Percentiles rank a stretch among this genome's conserved stretches.
Conservation (phyloP, 1,140 invertebrate genomes). For the Dendroctonus valens region DNA sequence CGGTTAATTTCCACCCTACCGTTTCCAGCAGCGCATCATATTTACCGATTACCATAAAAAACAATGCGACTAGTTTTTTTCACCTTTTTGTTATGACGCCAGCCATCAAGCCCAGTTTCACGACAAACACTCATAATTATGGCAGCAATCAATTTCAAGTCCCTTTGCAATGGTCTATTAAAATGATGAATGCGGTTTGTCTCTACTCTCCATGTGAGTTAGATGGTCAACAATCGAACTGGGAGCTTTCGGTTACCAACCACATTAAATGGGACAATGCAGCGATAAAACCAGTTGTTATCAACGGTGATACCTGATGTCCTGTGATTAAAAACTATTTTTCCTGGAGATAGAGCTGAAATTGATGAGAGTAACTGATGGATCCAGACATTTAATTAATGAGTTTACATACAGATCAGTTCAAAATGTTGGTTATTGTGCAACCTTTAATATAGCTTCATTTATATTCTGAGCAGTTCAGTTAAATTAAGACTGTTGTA, state of each 20-base stretch:
- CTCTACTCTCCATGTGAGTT: conserved; percentile 12
- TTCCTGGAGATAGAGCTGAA: no score
- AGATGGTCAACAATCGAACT: conserved; percentile 18
- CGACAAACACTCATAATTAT: conserved; percentile 40
- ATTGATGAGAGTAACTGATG: no score
- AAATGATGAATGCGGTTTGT: conserved; percentile 38
- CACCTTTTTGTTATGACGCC: conserved; percentile 35
- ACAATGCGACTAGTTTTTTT: conserved; percentile 25
- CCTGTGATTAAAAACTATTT: no score
- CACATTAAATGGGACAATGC: not conserved
- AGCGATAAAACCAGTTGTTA: not conserved
- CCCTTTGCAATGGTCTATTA: conserved; percentile 41
- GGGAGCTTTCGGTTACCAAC: not conserved
- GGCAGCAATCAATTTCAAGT: conserved; percentile 38
- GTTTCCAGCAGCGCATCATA: conserved; percentile 18
- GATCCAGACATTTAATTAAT: no score
- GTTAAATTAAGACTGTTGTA: no score
- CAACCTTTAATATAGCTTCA: no score
- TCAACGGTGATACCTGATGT: no score
- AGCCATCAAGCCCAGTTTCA: conserved; percentile 38
- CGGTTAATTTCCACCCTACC: conserved; percentile 7
- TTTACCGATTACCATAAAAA: conserved; percentile 35
- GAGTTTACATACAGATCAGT: no score
- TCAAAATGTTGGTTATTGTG: no score
- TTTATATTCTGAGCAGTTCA: no score